These are phyloP conservation scores for Lynx canadensis DNA, from an alignment of 2,113 vertebrate genomes.

Conservation along the genomic window DNA sequence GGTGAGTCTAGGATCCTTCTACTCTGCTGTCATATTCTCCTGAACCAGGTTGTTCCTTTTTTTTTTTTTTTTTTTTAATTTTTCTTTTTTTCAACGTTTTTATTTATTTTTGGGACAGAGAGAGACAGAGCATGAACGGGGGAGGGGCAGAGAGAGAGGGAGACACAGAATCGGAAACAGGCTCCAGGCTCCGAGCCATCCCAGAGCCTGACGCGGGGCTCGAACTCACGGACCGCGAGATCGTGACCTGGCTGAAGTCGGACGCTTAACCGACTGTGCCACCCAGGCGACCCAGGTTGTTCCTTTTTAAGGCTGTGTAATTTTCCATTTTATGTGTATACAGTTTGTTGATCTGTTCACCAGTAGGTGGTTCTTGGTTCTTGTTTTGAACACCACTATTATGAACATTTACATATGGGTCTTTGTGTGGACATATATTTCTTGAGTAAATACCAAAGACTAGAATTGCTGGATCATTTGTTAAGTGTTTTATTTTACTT, in stretches of 20 bases:
- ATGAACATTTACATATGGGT: background rate
- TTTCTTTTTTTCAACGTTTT: too few relatives aligned
- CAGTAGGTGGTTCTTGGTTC: background rate
- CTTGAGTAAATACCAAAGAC: background rate
- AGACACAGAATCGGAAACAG: too few relatives aligned
- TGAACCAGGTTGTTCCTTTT: background rate
- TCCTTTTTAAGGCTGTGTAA: background rate
- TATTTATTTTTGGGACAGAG: too few relatives aligned
- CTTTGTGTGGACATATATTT: background rate
- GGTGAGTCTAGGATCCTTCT: background rate
- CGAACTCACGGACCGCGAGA: too few relatives aligned
- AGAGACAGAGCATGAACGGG: too few relatives aligned
- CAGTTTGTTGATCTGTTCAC: background rate
- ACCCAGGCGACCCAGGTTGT: background rate
- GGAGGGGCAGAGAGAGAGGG: too few relatives aligned
- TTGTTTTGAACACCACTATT: background rate
- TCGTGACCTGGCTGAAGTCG: too few relatives aligned
- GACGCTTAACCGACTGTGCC: too few relatives aligned
- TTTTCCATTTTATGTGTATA: background rate
- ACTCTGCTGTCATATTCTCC: background rate
- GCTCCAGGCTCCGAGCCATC: too few relatives aligned
- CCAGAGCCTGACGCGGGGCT: too few relatives aligned
- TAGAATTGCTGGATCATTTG: background rate
- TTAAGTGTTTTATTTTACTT: constrained; percentile 18
- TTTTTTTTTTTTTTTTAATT: too few relatives aligned